Evolutionary conservation across 2,113 vertebrate genomes (phyloP).

Genomic region (Chlamydotis undulata): DNA sequence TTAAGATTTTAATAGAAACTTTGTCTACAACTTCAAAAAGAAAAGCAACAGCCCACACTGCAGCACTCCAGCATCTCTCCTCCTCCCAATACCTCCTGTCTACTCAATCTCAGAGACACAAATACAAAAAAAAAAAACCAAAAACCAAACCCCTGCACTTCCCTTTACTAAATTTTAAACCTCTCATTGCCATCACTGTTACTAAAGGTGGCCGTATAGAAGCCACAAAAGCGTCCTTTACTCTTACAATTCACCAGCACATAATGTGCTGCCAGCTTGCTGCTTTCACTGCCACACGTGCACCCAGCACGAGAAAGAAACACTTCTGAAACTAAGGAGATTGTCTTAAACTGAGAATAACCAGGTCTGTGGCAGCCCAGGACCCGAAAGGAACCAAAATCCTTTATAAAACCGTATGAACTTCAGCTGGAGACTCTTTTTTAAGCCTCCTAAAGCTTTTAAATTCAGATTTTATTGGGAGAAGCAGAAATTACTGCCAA

Average conservation of each 20-base stretch:
- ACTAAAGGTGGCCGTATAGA: not conserved
- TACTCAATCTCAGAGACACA: not conserved
- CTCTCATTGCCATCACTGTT: not conserved
- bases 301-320: not conserved
- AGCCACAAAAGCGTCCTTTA: not conserved
- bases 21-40: not conserved
- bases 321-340: not conserved
- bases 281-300: not conserved
- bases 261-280: not conserved
- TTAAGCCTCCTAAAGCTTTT: not conserved
- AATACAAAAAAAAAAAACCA: not conserved
- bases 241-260: not conserved
- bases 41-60: not conserved
- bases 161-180: not conserved
- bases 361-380: not conserved
- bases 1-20: not conserved
- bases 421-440: not conserved
- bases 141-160: too few relatives aligned
- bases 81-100: not conserved
- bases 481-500: not conserved
- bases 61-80: not conserved
- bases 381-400: not conserved
- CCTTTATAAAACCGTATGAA: fast-evolving
- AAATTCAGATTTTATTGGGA: not conserved
- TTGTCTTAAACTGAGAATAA: not conserved